Conservation (phyloP, 2,888 invertebrate genomes). For the Biston betularia region DNA sequence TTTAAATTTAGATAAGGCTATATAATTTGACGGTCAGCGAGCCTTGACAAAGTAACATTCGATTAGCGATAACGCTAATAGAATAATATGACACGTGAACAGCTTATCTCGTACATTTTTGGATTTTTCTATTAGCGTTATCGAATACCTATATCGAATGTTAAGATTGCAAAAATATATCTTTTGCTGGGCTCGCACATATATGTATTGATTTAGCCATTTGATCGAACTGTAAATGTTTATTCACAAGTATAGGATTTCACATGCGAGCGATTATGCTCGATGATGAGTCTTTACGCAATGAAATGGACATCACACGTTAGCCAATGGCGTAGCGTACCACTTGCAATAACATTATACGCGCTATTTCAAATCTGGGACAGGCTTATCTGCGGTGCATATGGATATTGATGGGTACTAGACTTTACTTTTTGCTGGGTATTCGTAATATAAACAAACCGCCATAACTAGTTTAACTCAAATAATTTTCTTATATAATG, state of each 20-base stretch:
- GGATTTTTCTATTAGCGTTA: no score
- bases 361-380: conserved; percentile 60
- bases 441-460: no score
- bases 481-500: no score
- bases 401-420: conserved; percentile 30
- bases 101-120: no score
- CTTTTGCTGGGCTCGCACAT: background rate
- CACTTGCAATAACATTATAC: conserved; percentile 57
- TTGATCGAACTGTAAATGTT: conserved; percentile 17
- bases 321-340: conserved; percentile 52
- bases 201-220: background rate
- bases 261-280: conserved; percentile 48
- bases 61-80: no score
- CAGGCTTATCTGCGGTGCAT: conserved; percentile 46
- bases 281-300: conserved; percentile 57
- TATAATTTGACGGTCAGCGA: no score
- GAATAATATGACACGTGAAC: no score
- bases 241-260: conserved; percentile 38
- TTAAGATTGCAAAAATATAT: no score
- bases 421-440: background rate
- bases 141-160: no score
- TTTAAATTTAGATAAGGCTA: no score
- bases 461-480: no score
- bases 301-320: conserved; percentile 55
- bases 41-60: no score